Percentiles rank a stretch among this genome's conserved stretches.
These are phyloP conservation scores for Melanaphis sacchari DNA, from an alignment of 1,140 invertebrate species.

Conservation along the genomic window DNA sequence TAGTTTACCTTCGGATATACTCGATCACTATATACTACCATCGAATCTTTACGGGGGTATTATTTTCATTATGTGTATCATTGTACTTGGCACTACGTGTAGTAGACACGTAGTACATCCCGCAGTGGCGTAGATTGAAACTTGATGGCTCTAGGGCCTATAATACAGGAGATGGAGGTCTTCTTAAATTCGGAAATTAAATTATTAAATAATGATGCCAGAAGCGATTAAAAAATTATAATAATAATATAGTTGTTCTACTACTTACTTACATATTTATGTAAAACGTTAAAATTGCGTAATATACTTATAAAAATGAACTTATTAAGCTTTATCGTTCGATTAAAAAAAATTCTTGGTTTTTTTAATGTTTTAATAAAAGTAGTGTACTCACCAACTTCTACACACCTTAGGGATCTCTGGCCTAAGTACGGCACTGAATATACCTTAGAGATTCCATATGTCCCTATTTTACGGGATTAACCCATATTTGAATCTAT, in stretches of 20 bases:
- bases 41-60: not conserved
- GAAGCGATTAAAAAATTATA: not conserved
- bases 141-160: not conserved
- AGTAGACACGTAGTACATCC: not conserved
- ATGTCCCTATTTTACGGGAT: no score
- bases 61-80: not conserved
- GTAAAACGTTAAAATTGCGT: no score
- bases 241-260: not conserved
- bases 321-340: no score
- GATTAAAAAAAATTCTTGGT: no score
- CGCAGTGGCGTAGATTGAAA: not conserved
- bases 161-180: not conserved
- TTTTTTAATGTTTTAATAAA: no score
- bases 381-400: no score
- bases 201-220: not conserved
- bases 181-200: not conserved
- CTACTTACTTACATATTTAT: no score
- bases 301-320: no score
- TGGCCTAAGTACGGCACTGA: no score
- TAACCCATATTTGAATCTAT: no score
- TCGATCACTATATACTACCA: not conserved
- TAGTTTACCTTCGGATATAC: not conserved
- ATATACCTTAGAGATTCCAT: no score
- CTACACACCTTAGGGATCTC: accelerated
- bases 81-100: not conserved